phyloP scores from a whole-genome alignment of 1,140 invertebrate genomes.

The Parapsyche elsis region DNA sequence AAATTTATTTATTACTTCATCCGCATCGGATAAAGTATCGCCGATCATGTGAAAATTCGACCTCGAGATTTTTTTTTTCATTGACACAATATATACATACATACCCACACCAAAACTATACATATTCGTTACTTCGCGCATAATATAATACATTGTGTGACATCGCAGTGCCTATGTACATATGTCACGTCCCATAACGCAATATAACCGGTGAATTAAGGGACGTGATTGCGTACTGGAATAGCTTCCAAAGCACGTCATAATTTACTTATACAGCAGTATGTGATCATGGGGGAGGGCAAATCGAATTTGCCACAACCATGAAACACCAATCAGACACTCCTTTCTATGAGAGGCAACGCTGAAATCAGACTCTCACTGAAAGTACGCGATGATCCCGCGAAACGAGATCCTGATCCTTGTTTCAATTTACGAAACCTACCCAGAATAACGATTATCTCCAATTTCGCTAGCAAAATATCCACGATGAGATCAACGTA shows the following conservation, averaged over 20 bases:
- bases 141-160: too few relatives aligned
- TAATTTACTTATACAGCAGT: constrained; percentile 15
- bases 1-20: too few relatives aligned
- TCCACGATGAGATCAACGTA: not conserved
- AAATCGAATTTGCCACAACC: constrained; percentile 25
- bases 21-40: too few relatives aligned
- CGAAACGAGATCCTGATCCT: not conserved
- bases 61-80: too few relatives aligned
- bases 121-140: too few relatives aligned
- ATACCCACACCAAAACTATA: too few relatives aligned
- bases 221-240: not conserved
- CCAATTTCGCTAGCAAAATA: not conserved
- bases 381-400: not conserved
- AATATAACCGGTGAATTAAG: constrained; percentile 21
- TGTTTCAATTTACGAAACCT: not conserved
- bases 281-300: constrained; percentile 9
- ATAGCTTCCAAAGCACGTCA: not conserved
- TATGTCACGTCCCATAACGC: not conserved
- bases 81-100: too few relatives aligned
- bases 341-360: not conserved
- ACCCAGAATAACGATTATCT: too few relatives aligned
- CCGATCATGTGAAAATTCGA: too few relatives aligned
- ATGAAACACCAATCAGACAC: constrained; percentile 3
- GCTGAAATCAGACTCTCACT: not conserved
- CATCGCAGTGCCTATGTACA: not conserved